Evolutionary conservation across 1,140 invertebrate genomes (phyloP).

Genomic region (Lepidostoma basale): DNA sequence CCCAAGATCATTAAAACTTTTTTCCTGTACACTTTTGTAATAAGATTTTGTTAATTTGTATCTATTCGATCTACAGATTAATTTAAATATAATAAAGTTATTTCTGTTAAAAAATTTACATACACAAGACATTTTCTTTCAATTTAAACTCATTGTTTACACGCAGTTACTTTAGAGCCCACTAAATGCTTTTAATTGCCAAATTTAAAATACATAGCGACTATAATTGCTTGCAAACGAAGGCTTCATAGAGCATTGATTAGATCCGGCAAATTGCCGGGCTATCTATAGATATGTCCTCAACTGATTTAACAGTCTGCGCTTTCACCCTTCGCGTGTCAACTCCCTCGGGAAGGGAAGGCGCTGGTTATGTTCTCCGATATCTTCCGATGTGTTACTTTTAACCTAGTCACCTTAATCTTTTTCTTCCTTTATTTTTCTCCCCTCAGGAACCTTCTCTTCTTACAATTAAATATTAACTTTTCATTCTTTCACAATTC

Average conservation of each 20-base stretch:
- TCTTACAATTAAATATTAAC: neutral
- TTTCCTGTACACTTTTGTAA: neutral
- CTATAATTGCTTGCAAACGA: no score
- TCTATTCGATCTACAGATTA: neutral
- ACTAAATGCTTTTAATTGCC: no score
- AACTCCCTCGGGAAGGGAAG: neutral
- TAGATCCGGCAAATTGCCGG: no score
- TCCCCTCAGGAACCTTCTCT: neutral
- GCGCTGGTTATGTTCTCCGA: neutral
- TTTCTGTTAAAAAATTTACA: no score
- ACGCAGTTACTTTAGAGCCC: no score
- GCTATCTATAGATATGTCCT: neutral
- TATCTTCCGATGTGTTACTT: neutral
- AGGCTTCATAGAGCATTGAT: no score
- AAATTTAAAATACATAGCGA: no score
- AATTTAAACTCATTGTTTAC: no score
- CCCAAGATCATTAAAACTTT: neutral
- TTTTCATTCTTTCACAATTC: neutral
- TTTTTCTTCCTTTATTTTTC: neutral
- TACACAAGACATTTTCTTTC: no score
- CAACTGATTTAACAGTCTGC: neutral
- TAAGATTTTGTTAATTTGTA: neutral
- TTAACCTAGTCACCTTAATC: constrained; percentile 1
- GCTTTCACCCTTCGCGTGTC: neutral
- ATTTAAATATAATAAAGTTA: neutral